Evolutionary conservation across 2,113 vertebrate genomes (phyloP).

Genomic region (Mastomys natalensis): DNA sequence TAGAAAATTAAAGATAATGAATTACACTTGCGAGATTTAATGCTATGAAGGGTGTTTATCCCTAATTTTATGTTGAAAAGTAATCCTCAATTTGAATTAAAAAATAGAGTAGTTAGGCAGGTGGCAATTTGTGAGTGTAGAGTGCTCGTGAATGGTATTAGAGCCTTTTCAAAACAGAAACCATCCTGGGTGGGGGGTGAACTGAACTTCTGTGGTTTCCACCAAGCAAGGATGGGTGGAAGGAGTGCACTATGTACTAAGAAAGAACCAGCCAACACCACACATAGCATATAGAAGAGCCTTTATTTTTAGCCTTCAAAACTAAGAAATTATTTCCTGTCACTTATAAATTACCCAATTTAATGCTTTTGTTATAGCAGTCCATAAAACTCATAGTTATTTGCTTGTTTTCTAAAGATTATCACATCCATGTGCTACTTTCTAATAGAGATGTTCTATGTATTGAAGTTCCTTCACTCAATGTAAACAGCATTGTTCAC

Average conservation of each 20-base stretch:
- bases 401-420: neutral
- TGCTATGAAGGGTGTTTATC: neutral
- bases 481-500: neutral
- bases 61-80: neutral
- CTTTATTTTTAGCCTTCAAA: neutral
- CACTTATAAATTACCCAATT: neutral
- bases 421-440: too few relatives aligned
- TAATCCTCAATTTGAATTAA: neutral
- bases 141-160: neutral
- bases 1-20: neutral
- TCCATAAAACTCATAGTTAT: neutral
- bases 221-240: neutral
- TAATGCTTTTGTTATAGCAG: neutral
- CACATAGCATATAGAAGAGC: neutral
- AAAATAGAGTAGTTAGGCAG: neutral
- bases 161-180: neutral
- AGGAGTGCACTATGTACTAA: neutral
- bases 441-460: neutral
- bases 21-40: neutral
- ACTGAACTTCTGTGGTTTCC: neutral
- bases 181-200: too few relatives aligned
- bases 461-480: neutral
- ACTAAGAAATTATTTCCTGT: neutral
- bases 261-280: neutral
- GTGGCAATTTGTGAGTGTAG: neutral